Evolutionary conservation across 2,113 vertebrate genomes (phyloP).

Genomic region (Pelmatolapia mariae): DNA sequence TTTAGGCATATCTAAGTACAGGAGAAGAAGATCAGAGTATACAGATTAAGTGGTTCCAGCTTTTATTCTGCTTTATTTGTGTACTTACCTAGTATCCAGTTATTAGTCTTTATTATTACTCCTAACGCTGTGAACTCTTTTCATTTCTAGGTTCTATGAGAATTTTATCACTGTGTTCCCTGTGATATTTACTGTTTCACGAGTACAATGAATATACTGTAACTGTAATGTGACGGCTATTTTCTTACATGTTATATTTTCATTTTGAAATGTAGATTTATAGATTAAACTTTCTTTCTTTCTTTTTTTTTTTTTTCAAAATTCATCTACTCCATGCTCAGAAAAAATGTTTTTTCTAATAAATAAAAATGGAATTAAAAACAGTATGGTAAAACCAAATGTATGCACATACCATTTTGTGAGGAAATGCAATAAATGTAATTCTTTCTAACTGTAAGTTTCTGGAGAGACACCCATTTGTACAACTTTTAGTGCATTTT

Average conservation of each 20-base stretch:
- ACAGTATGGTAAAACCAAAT: not conserved
- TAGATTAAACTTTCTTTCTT: not conserved
- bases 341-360: not conserved
- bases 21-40: not conserved
- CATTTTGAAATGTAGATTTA: not conserved
- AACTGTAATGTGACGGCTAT: not conserved
- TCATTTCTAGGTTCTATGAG: not conserved
- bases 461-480: not conserved
- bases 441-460: not conserved
- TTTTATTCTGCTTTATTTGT: not conserved
- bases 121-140: not conserved
- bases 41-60: not conserved
- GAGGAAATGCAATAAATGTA: not conserved
- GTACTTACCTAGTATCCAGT: no score
- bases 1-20: not conserved
- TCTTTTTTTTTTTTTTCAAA: not conserved
- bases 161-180: not conserved
- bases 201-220: not conserved
- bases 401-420: not conserved
- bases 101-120: not conserved
- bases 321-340: not conserved
- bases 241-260: not conserved
- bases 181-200: not conserved
- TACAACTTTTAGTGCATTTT: not conserved
- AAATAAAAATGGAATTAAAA: not conserved